Percentiles rank a stretch among this genome's conserved stretches.
These are phyloP conservation scores for Drosophila greeni DNA, from an alignment of 2,888 invertebrate species.

Conservation along the genomic window DNA sequence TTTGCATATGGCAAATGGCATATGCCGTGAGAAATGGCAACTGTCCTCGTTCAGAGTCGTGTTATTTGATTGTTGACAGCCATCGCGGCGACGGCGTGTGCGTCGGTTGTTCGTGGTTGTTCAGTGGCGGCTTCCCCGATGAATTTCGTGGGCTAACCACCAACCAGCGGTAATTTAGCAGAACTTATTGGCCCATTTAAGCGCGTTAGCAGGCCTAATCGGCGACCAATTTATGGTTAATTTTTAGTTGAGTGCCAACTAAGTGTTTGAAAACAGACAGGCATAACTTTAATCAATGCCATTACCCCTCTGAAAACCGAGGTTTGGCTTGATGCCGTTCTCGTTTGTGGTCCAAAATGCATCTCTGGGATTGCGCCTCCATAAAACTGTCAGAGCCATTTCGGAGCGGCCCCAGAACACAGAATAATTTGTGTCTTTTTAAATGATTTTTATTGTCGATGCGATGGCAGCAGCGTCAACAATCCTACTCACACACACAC, in stretches of 20 bases:
- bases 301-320: background rate
- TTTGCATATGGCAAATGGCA: conserved; percentile 62
- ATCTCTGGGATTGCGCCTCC: conserved; percentile 17
- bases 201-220: conserved; percentile 7
- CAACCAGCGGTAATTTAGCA: conserved; percentile 44
- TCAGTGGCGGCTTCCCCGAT: conserved; percentile 21
- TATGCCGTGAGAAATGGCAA: conserved; percentile 63
- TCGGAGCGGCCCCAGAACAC: conserved; percentile 29
- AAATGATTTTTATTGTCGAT: conserved; percentile 69
- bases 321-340: background rate
- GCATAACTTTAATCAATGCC: background rate
- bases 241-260: background rate
- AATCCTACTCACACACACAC: conserved; percentile 7
- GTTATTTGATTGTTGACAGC: conserved; percentile 65
- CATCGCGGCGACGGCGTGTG: conserved; percentile 17
- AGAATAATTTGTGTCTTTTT: conserved; percentile 69
- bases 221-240: background rate
- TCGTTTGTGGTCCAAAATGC: conserved; percentile 2
- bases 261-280: background rate
- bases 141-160: conserved; percentile 32
- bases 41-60: conserved; percentile 53
- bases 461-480: conserved; percentile 51
- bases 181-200: conserved; percentile 31
- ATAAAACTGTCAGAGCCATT: conserved; percentile 61
- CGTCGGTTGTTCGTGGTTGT: conserved; percentile 28